Conservation (phyloP, 2,888 invertebrate genomes). For the Drosophila longiperda region DNA sequence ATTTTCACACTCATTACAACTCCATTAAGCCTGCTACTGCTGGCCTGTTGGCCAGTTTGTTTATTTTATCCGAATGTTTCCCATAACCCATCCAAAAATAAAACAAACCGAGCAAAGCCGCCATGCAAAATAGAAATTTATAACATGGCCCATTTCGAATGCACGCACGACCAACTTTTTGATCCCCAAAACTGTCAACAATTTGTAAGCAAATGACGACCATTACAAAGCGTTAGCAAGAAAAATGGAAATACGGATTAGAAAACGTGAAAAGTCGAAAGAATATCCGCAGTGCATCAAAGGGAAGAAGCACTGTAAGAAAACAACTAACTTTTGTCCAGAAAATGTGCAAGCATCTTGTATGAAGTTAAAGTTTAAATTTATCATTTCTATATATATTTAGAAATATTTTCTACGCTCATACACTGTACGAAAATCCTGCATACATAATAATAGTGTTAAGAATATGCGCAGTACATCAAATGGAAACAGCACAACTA, state of each 20-base stretch:
- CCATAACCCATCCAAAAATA: conserved; percentile 1
- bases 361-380: background rate
- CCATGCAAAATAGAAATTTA: conserved; percentile 47
- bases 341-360: background rate
- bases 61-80: conserved; percentile 3
- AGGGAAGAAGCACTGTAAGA: conserved; percentile 27
- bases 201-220: conserved; percentile 71
- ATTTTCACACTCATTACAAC: conserved; percentile 81
- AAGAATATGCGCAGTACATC: conserved; percentile 41
- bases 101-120: background rate
- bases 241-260: conserved; percentile 37
- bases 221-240: conserved; percentile 57
- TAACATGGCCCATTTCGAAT: conserved; percentile 52
- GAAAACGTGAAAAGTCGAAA: conserved; percentile 41
- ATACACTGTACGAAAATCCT: no score
- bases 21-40: conserved; percentile 63
- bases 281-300: conserved; percentile 43
- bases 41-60: conserved; percentile 47
- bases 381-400: no score
- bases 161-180: conserved; percentile 70
- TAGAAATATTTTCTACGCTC: no score
- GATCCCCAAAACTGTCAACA: conserved; percentile 67
- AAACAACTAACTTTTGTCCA: conserved; percentile 1
- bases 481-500: conserved; percentile 23
- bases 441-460: no score